Evolutionary conservation across 2,113 vertebrate species (phyloP).

Genomic region (Rhinopithecus roxellana): DNA sequence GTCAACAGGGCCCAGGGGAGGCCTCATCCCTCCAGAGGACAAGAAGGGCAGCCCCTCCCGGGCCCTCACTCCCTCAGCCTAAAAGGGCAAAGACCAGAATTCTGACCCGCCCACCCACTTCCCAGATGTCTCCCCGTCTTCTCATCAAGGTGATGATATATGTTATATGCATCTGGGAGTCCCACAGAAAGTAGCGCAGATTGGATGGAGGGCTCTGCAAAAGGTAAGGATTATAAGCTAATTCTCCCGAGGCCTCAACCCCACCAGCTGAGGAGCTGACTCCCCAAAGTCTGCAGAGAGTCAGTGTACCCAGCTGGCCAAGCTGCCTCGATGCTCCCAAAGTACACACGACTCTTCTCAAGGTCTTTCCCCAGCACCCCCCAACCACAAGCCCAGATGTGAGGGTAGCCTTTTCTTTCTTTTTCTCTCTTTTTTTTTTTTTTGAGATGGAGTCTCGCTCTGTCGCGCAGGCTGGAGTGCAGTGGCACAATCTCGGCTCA

Average conservation of each 20-base stretch:
- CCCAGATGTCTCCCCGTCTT: conserved; percentile 90
- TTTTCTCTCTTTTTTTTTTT: no score
- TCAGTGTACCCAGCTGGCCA: not conserved
- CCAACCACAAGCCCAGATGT: no score
- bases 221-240: not conserved
- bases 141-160: conserved; percentile 79
- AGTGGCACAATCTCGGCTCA: no score
- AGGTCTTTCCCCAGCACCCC: no score
- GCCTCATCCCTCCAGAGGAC: no score
- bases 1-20: not conserved
- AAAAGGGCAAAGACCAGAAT: not conserved
- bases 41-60: not conserved
- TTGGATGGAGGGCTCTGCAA: conserved; percentile 76
- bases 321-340: not conserved
- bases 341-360: not conserved
- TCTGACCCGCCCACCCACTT: not conserved
- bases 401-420: no score
- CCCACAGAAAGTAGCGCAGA: conserved; percentile 86
- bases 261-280: not conserved
- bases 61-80: not conserved
- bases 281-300: not conserved
- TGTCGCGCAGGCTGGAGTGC: no score
- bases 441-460: no score
- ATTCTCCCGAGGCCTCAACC: not conserved
- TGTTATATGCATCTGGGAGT: conserved; percentile 88